phyloP scores from a whole-genome alignment of 1,140 invertebrate genomes.

The Achatina immaculata region DNA sequence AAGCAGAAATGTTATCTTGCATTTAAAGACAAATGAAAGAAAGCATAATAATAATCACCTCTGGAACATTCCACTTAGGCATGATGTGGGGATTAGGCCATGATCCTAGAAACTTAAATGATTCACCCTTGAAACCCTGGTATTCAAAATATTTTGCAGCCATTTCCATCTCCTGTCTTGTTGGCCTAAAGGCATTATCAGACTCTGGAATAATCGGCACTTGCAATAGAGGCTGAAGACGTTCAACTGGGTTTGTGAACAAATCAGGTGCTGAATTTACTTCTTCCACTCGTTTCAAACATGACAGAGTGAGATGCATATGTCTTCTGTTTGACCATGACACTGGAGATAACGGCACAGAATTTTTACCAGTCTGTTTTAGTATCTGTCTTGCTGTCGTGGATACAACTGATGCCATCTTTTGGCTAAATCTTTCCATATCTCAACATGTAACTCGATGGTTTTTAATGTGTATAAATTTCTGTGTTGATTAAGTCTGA shows the following conservation, averaged over 20 bases:
- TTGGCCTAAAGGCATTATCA: slow-evolving; percentile 20
- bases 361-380: not conserved
- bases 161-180: slow-evolving; percentile 22
- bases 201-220: slow-evolving; percentile 31
- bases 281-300: not conserved
- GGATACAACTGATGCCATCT: not conserved
- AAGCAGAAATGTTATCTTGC: too few species aligned
- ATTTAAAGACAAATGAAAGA: too few species aligned
- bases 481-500: too few species aligned
- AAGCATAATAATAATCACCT: slow-evolving; percentile 26
- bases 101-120: slow-evolving; percentile 31
- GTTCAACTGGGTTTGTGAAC: slow-evolving; percentile 30
- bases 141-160: slow-evolving; percentile 16
- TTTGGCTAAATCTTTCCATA: not conserved
- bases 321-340: slow-evolving; percentile 27
- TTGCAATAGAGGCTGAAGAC: slow-evolving; percentile 31
- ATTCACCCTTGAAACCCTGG: not conserved
- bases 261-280: slow-evolving; percentile 11
- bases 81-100: slow-evolving; percentile 38
- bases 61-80: slow-evolving; percentile 34
- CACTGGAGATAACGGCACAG: not conserved
- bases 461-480: too few species aligned
- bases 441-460: too few species aligned
- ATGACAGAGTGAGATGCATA: not conserved
- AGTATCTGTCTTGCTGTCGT: not conserved